Evolutionary conservation across 1,140 invertebrate genomes (phyloP).

Genomic region (Drosophila littoralis): DNA sequence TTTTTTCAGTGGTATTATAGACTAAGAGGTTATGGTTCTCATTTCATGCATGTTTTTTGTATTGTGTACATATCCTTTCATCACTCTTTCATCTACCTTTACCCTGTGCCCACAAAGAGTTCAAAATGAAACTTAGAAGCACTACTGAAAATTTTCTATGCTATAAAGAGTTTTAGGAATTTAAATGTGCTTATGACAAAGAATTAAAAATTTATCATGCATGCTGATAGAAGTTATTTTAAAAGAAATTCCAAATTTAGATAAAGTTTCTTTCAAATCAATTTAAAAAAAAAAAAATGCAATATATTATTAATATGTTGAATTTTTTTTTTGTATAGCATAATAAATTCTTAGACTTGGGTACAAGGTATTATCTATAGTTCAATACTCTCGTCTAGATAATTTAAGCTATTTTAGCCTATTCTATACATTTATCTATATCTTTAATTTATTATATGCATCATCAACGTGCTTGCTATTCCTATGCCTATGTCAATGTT

Average conservation of each 20-base stretch:
- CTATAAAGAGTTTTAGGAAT: too few relatives aligned
- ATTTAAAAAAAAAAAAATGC: too few relatives aligned
- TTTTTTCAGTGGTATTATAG: conserved; percentile 79
- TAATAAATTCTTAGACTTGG: neutral
- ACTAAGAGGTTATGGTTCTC: conserved; percentile 64
- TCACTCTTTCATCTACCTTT: conserved; percentile 32
- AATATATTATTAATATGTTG: too few relatives aligned
- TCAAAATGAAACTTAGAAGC: too few relatives aligned
- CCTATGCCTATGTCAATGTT: conserved; percentile 46
- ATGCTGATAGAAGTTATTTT: too few relatives aligned
- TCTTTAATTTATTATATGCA: conserved; percentile 45
- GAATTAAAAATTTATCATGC: too few relatives aligned
- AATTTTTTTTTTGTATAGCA: too few relatives aligned
- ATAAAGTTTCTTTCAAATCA: too few relatives aligned
- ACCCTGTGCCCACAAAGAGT: neutral
- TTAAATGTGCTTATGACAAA: too few relatives aligned
- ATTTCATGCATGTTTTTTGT: conserved; percentile 69
- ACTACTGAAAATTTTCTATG: too few relatives aligned
- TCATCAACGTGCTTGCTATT: conserved; percentile 67
- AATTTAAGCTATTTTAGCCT: conserved; percentile 31
- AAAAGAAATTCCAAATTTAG: too few relatives aligned
- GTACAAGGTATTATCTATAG: conserved; percentile 8
- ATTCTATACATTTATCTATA: conserved; percentile 32
- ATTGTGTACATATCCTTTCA: conserved; percentile 61
- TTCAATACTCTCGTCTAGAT: neutral